Percentiles rank a stretch among this genome's conserved stretches.
These are phyloP conservation scores for Apeltes quadracus DNA, from an alignment of 2,113 vertebrate species.

Conservation along the genomic window DNA sequence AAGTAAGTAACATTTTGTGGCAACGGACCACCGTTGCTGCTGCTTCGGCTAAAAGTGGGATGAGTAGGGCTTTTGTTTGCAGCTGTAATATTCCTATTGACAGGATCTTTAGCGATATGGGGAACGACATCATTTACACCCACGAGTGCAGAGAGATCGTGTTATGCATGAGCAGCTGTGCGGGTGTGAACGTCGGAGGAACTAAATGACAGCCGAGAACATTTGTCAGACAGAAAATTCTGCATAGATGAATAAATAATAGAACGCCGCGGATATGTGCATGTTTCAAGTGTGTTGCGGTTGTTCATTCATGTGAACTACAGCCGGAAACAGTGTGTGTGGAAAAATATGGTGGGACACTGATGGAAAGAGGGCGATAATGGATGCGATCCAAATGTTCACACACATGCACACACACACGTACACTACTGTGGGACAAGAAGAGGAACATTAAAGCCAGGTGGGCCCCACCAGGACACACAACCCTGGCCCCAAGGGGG, in stretches of 20 bases:
- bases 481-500: not conserved
- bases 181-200: slow-evolving; percentile 41
- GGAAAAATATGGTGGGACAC: not conserved
- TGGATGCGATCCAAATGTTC: not conserved
- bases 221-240: slow-evolving; percentile 51
- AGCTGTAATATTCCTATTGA: slow-evolving; percentile 32
- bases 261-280: slow-evolving; percentile 10
- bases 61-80: not conserved
- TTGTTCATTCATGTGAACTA: slow-evolving; percentile 20
- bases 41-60: not conserved
- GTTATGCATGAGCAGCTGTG: slow-evolving; percentile 73
- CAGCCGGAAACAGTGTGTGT: slow-evolving; percentile 6
- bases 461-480: slow-evolving; percentile 14
- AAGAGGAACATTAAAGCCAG: slow-evolving; percentile 6
- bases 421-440: not conserved
- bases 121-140: slow-evolving; percentile 41
- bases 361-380: not conserved
- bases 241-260: slow-evolving; percentile 64
- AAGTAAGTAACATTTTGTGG: no score
- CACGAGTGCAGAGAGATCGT: slow-evolving; percentile 29
- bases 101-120: slow-evolving; percentile 40
- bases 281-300: slow-evolving; percentile 23
- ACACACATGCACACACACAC: slow-evolving; percentile 16
- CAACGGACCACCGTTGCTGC: not conserved
- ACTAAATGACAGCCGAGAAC: slow-evolving; percentile 47